Evolutionary conservation across 2,797 vertebrate genomes (phyloP).

Genomic region (Girardinus metallicus): DNA sequence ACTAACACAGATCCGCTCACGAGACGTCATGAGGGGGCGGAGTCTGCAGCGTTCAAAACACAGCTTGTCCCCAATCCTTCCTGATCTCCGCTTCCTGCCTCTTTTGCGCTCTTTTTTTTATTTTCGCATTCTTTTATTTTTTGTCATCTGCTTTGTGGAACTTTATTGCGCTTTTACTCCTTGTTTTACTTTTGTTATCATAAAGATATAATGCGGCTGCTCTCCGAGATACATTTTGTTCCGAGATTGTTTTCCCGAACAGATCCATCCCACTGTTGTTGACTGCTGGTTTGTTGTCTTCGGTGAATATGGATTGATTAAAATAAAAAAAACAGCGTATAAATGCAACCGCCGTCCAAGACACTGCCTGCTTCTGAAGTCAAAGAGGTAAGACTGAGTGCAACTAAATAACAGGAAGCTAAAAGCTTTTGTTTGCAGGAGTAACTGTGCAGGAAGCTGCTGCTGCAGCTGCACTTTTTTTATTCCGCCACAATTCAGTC

Average conservation of each 20-base stretch:
- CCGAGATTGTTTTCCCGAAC: conserved; percentile 17
- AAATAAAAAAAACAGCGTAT: conserved; percentile 42
- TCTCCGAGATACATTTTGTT: conserved; percentile 23
- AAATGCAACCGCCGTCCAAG: conserved; percentile 69
- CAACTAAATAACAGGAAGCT: not conserved
- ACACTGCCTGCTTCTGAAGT: conserved; percentile 33
- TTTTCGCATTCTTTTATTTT: not conserved
- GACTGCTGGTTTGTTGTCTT: conserved; percentile 22
- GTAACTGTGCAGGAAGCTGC: conserved; percentile 31
- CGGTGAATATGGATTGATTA: conserved; percentile 55
- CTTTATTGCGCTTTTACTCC: not conserved
- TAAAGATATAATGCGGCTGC: conserved; percentile 53
- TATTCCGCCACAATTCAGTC: conserved; percentile 51
- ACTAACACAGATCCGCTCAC: conserved; percentile 74
- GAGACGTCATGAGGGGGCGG: conserved; percentile 70
- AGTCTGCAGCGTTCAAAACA: conserved; percentile 63
- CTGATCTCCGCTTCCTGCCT: conserved; percentile 54
- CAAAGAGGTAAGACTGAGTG: conserved; percentile 67
- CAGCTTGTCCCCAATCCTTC: conserved; percentile 40
- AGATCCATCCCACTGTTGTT: conserved; percentile 29
- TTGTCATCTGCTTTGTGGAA: not conserved
- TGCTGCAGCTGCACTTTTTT: conserved; percentile 60
- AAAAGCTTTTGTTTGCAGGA: conserved; percentile 22
- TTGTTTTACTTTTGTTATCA: not conserved
- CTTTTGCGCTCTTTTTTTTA: conserved; percentile 47